A percentile compares a stretch with the other conserved stretches of the same genome.
Conservation (phyloP, 2,888 invertebrate species). For the Aplocera efformata region DNA sequence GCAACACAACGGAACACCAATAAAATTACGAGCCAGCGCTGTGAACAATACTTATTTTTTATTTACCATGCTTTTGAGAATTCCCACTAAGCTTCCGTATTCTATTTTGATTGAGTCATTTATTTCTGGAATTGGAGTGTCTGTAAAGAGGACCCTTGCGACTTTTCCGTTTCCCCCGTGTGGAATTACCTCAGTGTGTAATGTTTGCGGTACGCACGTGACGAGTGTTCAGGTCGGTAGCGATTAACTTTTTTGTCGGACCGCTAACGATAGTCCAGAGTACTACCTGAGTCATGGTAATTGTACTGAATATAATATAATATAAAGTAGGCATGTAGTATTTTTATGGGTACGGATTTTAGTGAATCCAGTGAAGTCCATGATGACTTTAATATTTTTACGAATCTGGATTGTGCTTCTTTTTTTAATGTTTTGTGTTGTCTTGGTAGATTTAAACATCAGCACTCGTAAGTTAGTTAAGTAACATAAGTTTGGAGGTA, state of each 20-base stretch:
- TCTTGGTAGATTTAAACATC: too few species aligned
- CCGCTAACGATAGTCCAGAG: conserved; percentile 27
- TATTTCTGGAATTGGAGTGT: conserved; percentile 51
- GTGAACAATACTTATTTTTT: conserved; percentile 15
- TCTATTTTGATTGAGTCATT: conserved; percentile 55
- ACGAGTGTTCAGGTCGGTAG: conserved; percentile 51
- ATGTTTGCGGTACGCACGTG: conserved; percentile 54
- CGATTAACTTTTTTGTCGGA: conserved; percentile 49
- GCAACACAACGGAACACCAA: conserved; percentile 6
- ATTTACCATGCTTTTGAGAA: conserved; percentile 21
- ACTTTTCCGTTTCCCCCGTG: conserved; percentile 41
- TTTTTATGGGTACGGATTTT: too few species aligned
- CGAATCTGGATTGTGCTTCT: too few species aligned
- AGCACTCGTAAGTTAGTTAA: too few species aligned
- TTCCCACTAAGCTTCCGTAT: conserved; percentile 14
- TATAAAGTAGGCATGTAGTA: too few species aligned
- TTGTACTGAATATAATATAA: too few species aligned
- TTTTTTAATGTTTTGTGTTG: too few species aligned
- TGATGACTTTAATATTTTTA: too few species aligned
- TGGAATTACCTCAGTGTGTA: conserved; percentile 44
- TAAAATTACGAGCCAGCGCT: conserved; percentile 8
- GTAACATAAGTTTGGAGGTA: too few species aligned
- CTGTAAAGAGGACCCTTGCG: conserved; percentile 43
- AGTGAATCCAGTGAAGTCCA: too few species aligned
- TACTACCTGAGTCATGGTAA: too few species aligned